Evolutionary conservation across 2,797 vertebrate species (phyloP), one percentile per base, ranked within the genome.

Genomic region (Delichon dasypus): DNA sequence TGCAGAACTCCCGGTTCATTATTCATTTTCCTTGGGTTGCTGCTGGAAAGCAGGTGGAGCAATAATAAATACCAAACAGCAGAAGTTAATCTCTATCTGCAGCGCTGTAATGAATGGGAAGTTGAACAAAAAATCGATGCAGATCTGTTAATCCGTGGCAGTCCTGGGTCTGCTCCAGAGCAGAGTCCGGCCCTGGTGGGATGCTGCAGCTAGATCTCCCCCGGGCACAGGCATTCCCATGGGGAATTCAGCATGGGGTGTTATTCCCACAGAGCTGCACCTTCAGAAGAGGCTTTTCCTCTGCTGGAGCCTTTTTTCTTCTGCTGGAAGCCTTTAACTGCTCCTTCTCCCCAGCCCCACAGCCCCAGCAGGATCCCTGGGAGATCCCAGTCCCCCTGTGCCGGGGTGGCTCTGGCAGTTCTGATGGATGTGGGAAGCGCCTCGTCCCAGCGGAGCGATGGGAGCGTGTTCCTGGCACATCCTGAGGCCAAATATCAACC

Each of bases 221-320:
- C 29, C 1, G 47, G 22, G 22, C 38, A 27, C 2, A 1, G 51
- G 36, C 26, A 36, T 21, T 72, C 16, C 51, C 0, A 0, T n/a
- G n/a, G n/a, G n/a, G n/a, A n/a, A n/a, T n/a, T n/a, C 4, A 26
- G 5, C 16, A 0, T 0, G 13, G 32, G 70, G 0, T 1, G 1
- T 5, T 20, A 10, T 48, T 58, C 38, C 70, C 50, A 12, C 2
- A 0, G 48, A 5, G 6, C 27, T 57, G 50, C 27, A 2, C 27
- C 26, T 73, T 38, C 27, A 2, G 20, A 3, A 10, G 53, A 50
- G 45, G 34, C 38, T 73, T 38, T 30, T 78, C 50, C 16, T 42
- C 13, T 22, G 17, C 66, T 1, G 4, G 34, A 73, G 60, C 42
- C 7, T 14, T 47, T n/a, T 26, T 18, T 20, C 19, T 36, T 19